Base-by-base conservation (phyloP, 92 coral and sea anemone species). In the Bergia sp. region DNA sequence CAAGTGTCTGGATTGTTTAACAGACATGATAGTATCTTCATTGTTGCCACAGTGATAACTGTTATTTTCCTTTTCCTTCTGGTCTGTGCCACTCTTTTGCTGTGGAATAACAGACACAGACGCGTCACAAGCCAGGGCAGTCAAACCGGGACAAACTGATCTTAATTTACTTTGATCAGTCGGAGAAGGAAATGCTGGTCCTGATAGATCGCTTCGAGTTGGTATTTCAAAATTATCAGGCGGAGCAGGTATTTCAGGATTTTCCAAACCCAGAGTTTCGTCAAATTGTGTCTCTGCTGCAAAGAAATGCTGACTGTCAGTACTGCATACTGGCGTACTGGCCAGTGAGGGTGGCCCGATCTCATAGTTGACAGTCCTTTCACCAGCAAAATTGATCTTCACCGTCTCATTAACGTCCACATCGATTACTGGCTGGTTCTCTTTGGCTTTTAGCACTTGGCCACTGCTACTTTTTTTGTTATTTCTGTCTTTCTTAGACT, bases 261-360 rank as follows among this genome's bases (percentile, higher is more conserved):
- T 64, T 76, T 65, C 85, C 36, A 64, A 10, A 18, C 61, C 64
- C 55, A 86, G 55, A 39, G 84, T 72, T 55, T 72, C 81, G 1
- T 49, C 81, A 47, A 50, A 45, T 4, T 67, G 78, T 29, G 78
- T 84, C 29, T 84, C 87, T 10, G 78, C 45, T 6, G 87, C 65
- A 44, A 90, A 61, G 91, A 84, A 64, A 73, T 90, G 53, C 41
- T 84, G 69, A 23, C 45, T 45, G 42, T 82, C 86, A 40, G 79
- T 29, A 44, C 43, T 71, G 5, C 81, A 47, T 55, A 92, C 55
- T 45, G 96, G 96, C 12, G 98, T 95, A 73, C 98, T 95, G 3
- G 94, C 89, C 49, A 64, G 73, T 18, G 96, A 95, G 0, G 99
- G 99, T 3, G 92, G 93, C 45, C 98, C 96, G 58, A 93, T 73